Percentiles rank a stretch among this genome's conserved stretches.
Evolutionary conservation across 37 sponge, comb jelly and placozoan genomes (phyloP).

Genomic region (Hexactinellida sp.): DNA sequence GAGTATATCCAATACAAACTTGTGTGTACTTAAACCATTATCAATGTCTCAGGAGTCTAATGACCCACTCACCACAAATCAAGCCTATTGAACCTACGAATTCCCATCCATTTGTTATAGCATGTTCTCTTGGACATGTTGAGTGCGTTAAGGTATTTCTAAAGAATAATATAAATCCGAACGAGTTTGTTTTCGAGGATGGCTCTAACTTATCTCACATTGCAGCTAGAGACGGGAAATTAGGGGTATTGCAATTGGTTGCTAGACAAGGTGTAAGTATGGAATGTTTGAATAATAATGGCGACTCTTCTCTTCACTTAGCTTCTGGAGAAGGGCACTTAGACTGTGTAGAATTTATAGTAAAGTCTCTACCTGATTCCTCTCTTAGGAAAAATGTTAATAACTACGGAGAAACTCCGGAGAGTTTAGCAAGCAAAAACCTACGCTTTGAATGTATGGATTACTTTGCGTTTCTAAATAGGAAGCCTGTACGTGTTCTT

Average conservation of each 20-base stretch:
- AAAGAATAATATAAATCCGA: not conserved
- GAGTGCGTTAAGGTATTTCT: not conserved
- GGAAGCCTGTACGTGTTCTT: not conserved
- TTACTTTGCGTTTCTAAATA: not conserved
- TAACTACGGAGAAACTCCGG: conserved; percentile 9
- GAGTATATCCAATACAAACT: not conserved
- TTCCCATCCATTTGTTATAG: not conserved
- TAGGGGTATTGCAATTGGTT: not conserved
- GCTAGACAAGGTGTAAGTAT: not conserved
- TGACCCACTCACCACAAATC: not conserved
- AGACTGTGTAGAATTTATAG: conserved; percentile 14
- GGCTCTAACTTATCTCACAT: not conserved
- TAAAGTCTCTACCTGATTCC: not conserved
- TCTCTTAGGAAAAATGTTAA: not conserved
- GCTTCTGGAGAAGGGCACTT: not conserved
- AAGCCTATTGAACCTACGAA: not conserved
- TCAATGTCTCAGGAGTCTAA: not conserved
- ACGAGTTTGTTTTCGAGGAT: not conserved
- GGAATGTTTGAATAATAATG: not conserved
- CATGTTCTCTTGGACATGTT: not conserved
- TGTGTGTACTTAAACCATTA: not conserved
- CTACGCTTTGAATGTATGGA: not conserved
- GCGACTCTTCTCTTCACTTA: not conserved
- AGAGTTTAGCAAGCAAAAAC: not conserved
- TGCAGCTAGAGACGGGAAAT: not conserved